Percentiles rank a stretch among this genome's conserved stretches.
These are phyloP conservation scores for Chaetogeoica ovagalla DNA, from an alignment of 2,888 invertebrate genomes.

Conservation along the genomic window DNA sequence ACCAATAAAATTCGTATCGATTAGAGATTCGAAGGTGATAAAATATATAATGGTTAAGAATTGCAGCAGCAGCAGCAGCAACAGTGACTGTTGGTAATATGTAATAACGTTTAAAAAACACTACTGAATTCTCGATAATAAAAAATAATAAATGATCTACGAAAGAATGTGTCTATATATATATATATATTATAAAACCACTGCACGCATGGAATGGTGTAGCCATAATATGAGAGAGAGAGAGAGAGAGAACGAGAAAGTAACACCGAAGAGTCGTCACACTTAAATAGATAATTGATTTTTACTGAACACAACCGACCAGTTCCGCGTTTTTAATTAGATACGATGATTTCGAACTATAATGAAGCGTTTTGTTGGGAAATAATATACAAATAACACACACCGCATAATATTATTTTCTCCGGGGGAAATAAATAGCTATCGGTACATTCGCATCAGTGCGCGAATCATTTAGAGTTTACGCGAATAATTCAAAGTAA, in stretches of 20 bases:
- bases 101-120: not conserved
- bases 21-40: too few species aligned
- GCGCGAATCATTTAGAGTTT: too few species aligned
- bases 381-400: not conserved
- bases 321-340: conserved; percentile 21
- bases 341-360: not conserved
- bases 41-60: too few species aligned
- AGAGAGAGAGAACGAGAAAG: conserved; percentile 26
- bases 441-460: too few species aligned
- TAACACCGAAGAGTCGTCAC: not conserved
- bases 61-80: too few species aligned
- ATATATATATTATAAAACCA: too few species aligned
- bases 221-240: not conserved
- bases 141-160: not conserved
- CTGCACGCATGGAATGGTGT: not conserved
- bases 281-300: conserved; percentile 11
- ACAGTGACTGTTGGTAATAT: too few species aligned
- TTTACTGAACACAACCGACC: conserved; percentile 18
- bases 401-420: not conserved
- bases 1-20: too few species aligned
- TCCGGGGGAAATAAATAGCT: not conserved
- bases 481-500: too few species aligned
- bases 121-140: not conserved
- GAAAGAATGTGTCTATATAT: not conserved
- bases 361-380: not conserved